Evolutionary conservation across 2,888 invertebrate species (phyloP).

Genomic region (Temnothorax unifasciatus): DNA sequence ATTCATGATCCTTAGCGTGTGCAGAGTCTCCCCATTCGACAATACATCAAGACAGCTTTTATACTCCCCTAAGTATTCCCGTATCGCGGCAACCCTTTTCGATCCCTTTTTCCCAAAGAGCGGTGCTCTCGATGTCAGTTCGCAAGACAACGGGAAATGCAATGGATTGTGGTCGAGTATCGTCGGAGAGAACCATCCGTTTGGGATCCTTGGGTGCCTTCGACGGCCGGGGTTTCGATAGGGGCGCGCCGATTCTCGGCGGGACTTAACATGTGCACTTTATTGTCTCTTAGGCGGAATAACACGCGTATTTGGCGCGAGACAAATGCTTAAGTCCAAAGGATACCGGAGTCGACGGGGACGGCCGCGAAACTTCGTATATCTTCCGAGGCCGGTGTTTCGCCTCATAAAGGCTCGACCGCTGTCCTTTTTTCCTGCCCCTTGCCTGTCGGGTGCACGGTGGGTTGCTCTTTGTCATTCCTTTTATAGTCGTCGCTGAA

Average conservation of each 20-base stretch:
- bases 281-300: constrained; percentile 81
- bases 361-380: constrained; percentile 60
- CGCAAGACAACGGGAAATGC: constrained; percentile 74
- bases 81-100: constrained; percentile 30
- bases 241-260: constrained; percentile 36
- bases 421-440: constrained; percentile 34
- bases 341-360: constrained; percentile 58
- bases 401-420: constrained; percentile 63
- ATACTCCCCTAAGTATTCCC: constrained; percentile 57
- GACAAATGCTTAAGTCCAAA: constrained; percentile 80
- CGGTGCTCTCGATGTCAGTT: constrained; percentile 65
- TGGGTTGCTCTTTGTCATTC: constrained; percentile 30
- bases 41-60: constrained; percentile 74
- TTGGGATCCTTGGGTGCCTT: constrained; percentile 45
- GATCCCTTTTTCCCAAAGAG: constrained; percentile 17
- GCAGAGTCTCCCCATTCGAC: constrained; percentile 63
- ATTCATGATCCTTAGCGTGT: constrained; percentile 65
- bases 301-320: constrained; percentile 81
- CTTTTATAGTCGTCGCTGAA: constrained; percentile 35
- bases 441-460: constrained; percentile 30
- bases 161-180: constrained; percentile 63
- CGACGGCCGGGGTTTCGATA: constrained; percentile 45
- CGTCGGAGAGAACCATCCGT: constrained; percentile 69
- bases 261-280: constrained; percentile 81
- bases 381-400: constrained; percentile 60